phyloP scores from a whole-genome alignment of 2,797 vertebrate genomes.

The Chrosomus eos region DNA sequence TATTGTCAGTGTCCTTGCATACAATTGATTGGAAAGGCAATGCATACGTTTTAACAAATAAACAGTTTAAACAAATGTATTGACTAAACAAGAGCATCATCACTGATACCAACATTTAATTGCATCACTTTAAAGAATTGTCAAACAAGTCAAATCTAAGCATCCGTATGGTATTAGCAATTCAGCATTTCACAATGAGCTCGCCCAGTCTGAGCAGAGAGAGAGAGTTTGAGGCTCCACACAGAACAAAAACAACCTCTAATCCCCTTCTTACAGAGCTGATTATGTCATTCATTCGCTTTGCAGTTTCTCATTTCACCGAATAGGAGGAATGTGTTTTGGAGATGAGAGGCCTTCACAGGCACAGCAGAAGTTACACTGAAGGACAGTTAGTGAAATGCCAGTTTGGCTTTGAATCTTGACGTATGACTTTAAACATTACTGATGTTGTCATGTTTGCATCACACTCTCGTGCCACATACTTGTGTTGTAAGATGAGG shows the following conservation, averaged over 20 bases:
- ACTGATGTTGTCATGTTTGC: background rate
- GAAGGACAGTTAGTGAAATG: background rate
- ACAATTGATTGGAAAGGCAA: background rate
- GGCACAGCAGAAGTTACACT: background rate
- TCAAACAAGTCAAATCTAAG: background rate
- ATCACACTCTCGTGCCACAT: conserved; percentile 12
- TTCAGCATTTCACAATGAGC: conserved; percentile 25
- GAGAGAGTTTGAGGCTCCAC: background rate
- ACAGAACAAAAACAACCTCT: conserved; percentile 37
- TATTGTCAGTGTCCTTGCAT: background rate
- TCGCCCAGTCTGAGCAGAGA: background rate
- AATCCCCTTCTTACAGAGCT: conserved; percentile 29
- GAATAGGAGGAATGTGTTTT: conserved; percentile 30
- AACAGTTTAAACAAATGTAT: background rate
- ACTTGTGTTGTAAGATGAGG: background rate
- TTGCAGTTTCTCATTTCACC: background rate
- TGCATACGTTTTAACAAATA: background rate
- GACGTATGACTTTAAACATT: background rate
- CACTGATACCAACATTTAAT: background rate
- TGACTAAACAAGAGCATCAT: background rate
- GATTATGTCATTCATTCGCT: conserved; percentile 55
- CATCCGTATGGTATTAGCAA: background rate
- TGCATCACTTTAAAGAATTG: conserved; percentile 9
- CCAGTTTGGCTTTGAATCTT: background rate
- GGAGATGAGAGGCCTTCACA: background rate